Percentiles rank a stretch among this genome's conserved stretches.
These are phyloP conservation scores for Aplochiton taeniatus DNA, from an alignment of 2,797 vertebrate species.

Conservation along the genomic window DNA sequence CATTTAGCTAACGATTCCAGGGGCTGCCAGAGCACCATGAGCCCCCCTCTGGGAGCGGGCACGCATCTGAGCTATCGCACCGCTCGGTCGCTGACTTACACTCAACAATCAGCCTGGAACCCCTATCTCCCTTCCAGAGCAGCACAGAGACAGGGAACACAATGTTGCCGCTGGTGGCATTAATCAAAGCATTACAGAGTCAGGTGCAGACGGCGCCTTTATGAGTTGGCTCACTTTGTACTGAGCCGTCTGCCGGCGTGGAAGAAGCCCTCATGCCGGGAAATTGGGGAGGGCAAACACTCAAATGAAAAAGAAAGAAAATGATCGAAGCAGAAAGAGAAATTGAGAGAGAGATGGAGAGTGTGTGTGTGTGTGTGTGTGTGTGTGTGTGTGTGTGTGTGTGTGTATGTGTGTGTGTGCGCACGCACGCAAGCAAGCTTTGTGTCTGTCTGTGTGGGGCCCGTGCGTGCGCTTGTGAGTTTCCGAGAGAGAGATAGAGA, in stretches of 20 bases:
- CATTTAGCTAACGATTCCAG: not conserved
- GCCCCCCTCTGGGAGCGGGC: not conserved
- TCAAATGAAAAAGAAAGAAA: too few relatives aligned
- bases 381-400: not conserved
- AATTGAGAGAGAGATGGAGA: not conserved
- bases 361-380: not conserved
- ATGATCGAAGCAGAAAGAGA: not conserved
- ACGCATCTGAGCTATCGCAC: not conserved
- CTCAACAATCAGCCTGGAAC: not conserved
- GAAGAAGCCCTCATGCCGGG: not conserved
- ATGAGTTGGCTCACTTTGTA: not conserved
- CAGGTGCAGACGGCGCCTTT: not conserved
- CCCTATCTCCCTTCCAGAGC: too few relatives aligned
- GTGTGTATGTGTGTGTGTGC: conserved; percentile 1
- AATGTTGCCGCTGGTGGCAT: not conserved
- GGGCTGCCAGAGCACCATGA: not conserved
- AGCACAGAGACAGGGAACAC: not conserved
- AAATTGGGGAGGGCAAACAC: too few relatives aligned
- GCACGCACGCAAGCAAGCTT: not conserved
- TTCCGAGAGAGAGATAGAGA: not conserved
- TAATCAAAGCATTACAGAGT: not conserved
- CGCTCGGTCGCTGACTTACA: not conserved
- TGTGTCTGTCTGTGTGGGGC: not conserved
- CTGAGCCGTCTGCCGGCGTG: not conserved
- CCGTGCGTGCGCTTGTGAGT: not conserved